These are phyloP conservation scores for Felis chaus DNA, from an alignment of 2,113 vertebrate species.

Conservation along the genomic window DNA sequence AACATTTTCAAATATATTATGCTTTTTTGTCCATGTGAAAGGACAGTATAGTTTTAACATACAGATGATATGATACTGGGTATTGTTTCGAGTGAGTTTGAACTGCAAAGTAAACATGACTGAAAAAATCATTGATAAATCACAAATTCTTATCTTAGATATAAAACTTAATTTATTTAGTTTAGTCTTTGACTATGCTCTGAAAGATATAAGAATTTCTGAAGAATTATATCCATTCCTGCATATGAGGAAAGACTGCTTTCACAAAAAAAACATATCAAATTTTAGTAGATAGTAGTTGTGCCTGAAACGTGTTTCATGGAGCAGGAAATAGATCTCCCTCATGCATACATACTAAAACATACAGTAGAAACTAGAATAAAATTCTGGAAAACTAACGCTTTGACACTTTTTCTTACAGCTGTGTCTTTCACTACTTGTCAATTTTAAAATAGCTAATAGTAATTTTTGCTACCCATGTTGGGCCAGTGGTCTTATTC, in stretches of 20 bases:
- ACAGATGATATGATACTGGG: not conserved
- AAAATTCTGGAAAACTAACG: not conserved
- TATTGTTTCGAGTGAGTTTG: not conserved
- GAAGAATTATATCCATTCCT: not conserved
- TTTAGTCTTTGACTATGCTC: not conserved
- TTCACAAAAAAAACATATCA: not conserved
- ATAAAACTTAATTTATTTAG: not conserved
- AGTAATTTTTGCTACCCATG: not conserved
- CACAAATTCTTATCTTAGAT: not conserved
- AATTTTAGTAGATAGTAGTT: not conserved
- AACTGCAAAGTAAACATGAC: conserved; percentile 17
- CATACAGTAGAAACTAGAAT: not conserved
- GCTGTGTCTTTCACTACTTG: not conserved
- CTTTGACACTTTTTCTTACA: not conserved
- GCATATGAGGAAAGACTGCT: not conserved
- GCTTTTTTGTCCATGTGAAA: not conserved
- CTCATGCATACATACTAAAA: not conserved
- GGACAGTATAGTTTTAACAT: not conserved
- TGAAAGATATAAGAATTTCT: not conserved
- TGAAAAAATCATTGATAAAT: not conserved
- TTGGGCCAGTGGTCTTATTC: not conserved
- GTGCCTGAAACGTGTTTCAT: not conserved
- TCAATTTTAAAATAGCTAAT: not conserved
- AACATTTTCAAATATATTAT: conserved; percentile 5
- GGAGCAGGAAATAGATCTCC: not conserved